Evolutionary conservation across 1,140 invertebrate species (phyloP).

Genomic region (Papilio polytes): DNA sequence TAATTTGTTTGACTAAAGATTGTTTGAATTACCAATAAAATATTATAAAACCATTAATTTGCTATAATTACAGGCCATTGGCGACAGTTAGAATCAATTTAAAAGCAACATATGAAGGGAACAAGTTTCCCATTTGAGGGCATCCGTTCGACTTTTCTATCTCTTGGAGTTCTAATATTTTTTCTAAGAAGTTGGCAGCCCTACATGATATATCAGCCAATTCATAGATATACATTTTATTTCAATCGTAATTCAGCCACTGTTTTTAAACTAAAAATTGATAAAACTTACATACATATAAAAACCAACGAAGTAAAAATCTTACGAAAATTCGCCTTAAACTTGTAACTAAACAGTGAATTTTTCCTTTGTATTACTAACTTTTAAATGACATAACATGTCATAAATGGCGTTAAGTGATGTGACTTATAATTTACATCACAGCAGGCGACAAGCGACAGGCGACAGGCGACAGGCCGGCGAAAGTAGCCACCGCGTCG

Average conservation of each 20-base stretch:
- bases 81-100: not conserved
- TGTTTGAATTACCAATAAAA: not conserved
- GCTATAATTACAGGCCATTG: not conserved
- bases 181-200: not conserved
- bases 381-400: not conserved
- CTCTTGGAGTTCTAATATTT: not conserved
- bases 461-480: constrained; percentile 13
- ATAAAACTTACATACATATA: too few species aligned
- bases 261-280: too few species aligned
- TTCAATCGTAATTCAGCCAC: too few species aligned
- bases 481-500: constrained; percentile 11
- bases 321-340: too few species aligned
- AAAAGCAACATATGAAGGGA: not conserved
- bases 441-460: not conserved
- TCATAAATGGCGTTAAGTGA: constrained; percentile 15
- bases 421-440: constrained; percentile 25
- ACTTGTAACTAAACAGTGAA: not conserved
- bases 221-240: not conserved
- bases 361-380: not conserved
- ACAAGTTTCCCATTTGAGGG: not conserved
- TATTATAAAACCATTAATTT: not conserved
- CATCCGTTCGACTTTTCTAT: constrained; percentile 4
- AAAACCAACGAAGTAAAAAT: too few species aligned
- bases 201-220: not conserved
- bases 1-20: not conserved